These are phyloP conservation scores for Lysiphlebus fabarum DNA, from an alignment of 1,140 invertebrate genomes.

Conservation along the genomic window DNA sequence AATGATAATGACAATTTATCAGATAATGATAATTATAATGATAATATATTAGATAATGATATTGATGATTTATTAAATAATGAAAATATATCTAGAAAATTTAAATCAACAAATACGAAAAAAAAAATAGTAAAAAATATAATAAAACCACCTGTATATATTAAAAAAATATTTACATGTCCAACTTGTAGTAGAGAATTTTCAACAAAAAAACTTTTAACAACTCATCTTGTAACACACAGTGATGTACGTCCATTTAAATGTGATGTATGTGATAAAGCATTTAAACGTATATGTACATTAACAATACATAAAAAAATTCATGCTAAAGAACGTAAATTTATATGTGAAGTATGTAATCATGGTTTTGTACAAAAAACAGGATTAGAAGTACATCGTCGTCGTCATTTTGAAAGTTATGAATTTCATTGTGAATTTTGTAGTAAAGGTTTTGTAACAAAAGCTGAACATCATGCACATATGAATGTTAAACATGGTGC, in stretches of 20 bases:
- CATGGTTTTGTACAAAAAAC: slow-evolving; percentile 48
- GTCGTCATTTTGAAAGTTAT: slow-evolving; percentile 48
- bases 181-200: slow-evolving; percentile 52
- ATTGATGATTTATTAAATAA: too few relatives aligned
- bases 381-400: slow-evolving; percentile 45
- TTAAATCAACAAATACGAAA: too few relatives aligned
- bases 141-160: too few relatives aligned
- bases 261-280: slow-evolving; percentile 52
- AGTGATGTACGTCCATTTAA: slow-evolving; percentile 51
- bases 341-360: slow-evolving; percentile 49
- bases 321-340: slow-evolving; percentile 43
- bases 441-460: slow-evolving; percentile 52
- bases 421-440: slow-evolving; percentile 47
- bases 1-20: too few relatives aligned
- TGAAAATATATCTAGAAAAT: too few relatives aligned
- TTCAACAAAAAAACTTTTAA: slow-evolving; percentile 52
- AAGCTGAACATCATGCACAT: slow-evolving; percentile 44
- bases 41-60: too few relatives aligned
- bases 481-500: slow-evolving; percentile 45
- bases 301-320: slow-evolving; percentile 46
- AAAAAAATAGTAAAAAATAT: too few relatives aligned
- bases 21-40: too few relatives aligned
- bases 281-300: slow-evolving; percentile 53
- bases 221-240: slow-evolving; percentile 54
- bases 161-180: too few relatives aligned